Conservation (phyloP, 2,113 vertebrate genomes). For the Amphiprion percula region DNA sequence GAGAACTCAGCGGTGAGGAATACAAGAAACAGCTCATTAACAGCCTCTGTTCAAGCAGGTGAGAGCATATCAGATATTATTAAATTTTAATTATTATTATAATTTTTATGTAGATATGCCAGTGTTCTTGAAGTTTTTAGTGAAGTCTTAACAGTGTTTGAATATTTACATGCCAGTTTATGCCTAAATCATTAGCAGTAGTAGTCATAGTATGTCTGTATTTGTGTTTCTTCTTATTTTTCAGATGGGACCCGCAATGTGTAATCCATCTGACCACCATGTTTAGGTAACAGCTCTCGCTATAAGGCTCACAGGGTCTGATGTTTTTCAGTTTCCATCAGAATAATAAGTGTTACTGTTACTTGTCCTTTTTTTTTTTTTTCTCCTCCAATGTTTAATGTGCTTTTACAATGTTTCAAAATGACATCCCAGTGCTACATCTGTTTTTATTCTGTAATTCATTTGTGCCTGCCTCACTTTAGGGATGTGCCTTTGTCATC, state of each 20-base stretch:
- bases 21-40: slow-evolving; percentile 96
- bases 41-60: slow-evolving; percentile 95
- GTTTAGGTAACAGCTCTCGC: slow-evolving; percentile 89
- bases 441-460: neutral
- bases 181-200: neutral
- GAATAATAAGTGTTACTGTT: neutral
- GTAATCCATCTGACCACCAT: slow-evolving; percentile 94
- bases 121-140: neutral
- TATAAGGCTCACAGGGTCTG: neutral
- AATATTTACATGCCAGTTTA: neutral
- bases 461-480: slow-evolving; percentile 12
- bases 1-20: slow-evolving; percentile 92
- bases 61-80: neutral
- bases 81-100: too few species aligned
- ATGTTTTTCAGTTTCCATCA: neutral
- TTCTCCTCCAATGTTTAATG: neutral
- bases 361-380: neutral
- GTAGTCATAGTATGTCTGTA: neutral
- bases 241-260: slow-evolving; percentile 91
- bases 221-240: slow-evolving; percentile 50
- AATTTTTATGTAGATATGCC: neutral
- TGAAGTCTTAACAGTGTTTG: neutral
- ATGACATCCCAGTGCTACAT: neutral
- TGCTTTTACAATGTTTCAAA: neutral
- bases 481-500: slow-evolving; percentile 92